Percentiles rank a stretch among this genome's conserved stretches.
phyloP scores from a whole-genome alignment of 2,113 vertebrate species.

The Archocentrus centrarchus region DNA sequence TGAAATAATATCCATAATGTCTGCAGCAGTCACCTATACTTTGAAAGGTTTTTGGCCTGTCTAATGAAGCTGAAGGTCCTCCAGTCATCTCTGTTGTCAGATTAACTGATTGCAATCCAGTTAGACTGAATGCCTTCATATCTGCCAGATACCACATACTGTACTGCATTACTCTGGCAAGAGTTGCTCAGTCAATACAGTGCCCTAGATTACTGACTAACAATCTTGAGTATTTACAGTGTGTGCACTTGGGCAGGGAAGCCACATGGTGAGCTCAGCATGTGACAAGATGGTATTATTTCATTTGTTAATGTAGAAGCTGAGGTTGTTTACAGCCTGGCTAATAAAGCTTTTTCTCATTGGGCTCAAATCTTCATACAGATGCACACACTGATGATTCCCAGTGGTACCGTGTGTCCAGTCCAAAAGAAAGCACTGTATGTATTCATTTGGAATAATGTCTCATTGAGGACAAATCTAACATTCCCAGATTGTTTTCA shows the following conservation, averaged over 20 bases:
- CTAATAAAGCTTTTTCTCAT: neutral
- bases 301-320: neutral
- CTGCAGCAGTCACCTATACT: no score
- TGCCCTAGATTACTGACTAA: conserved; percentile 41
- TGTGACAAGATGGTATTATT: conserved; percentile 27
- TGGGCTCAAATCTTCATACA: neutral
- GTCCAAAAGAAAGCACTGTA: neutral
- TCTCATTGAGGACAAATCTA: conserved; percentile 1
- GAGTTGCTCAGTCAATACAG: conserved; percentile 30
- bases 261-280: conserved; percentile 5
- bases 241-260: neutral
- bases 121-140: conserved; percentile 9
- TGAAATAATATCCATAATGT: no score
- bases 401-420: neutral
- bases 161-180: neutral
- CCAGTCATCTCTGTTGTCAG: neutral
- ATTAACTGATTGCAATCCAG: conserved; percentile 17
- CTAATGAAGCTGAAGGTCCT: conserved; percentile 14
- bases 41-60: neutral
- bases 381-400: neutral
- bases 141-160: conserved; percentile 23
- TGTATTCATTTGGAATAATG: conserved; percentile 7
- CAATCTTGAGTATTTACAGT: conserved; percentile 42
- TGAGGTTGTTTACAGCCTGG: neutral
- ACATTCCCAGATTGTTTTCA: neutral